Conservation (phyloP, 2,888 invertebrate species). For the Furcula furcula region DNA sequence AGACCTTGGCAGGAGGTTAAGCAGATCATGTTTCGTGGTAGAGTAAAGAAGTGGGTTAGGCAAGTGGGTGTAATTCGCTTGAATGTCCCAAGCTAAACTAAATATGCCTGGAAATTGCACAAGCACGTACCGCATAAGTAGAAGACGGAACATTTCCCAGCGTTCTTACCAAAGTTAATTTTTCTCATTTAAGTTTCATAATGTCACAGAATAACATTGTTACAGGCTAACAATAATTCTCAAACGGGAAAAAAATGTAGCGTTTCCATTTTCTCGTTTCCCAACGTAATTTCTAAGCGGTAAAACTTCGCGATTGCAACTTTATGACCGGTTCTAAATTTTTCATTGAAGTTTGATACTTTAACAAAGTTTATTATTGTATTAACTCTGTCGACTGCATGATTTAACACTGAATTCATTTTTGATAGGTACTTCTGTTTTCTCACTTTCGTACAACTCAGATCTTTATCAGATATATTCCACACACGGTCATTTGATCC, state of each 20-base stretch:
- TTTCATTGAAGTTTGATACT: constrained; percentile 41
- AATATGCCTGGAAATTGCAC: too few species aligned
- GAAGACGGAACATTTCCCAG: neutral
- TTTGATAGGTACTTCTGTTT: too few species aligned
- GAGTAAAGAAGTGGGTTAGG: too few species aligned
- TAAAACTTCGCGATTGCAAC: constrained; percentile 31
- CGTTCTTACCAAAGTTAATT: neutral
- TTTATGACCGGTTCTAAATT: constrained; percentile 35
- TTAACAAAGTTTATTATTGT: constrained; percentile 34
- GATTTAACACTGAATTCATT: constrained; percentile 17
- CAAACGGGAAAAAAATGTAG: constrained; percentile 20
- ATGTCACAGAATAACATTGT: constrained; percentile 11
- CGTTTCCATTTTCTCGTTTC: constrained; percentile 27
- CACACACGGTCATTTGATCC: too few species aligned
- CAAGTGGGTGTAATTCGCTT: too few species aligned
- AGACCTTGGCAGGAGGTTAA: too few species aligned
- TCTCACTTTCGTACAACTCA: too few species aligned
- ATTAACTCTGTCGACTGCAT: constrained; percentile 26
- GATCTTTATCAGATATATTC: too few species aligned
- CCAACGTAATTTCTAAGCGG: constrained; percentile 29
- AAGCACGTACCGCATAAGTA: too few species aligned
- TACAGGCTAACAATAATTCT: constrained; percentile 21
- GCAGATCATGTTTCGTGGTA: too few species aligned
- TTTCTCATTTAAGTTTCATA: constrained; percentile 4
- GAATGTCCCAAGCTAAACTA: too few species aligned